Evolutionary conservation across 2,113 vertebrate genomes (phyloP).

Genomic region (Xiphophorus couchianus): DNA sequence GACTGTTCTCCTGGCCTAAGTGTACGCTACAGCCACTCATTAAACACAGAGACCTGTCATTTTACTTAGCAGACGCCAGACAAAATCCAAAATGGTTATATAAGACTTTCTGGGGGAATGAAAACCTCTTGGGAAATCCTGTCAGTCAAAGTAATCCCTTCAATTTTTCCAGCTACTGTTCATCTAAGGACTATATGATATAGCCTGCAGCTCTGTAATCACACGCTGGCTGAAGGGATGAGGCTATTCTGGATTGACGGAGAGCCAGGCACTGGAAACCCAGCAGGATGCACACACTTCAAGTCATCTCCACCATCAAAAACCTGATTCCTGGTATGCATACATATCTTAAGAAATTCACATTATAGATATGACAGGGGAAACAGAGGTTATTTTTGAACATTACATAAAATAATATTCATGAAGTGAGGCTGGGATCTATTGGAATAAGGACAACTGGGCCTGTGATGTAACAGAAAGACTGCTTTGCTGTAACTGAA

Average conservation of each 20-base stretch:
- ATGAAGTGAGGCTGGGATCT: not conserved
- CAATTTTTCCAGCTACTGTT: slow-evolving; percentile 65
- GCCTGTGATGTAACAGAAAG: slow-evolving; percentile 35
- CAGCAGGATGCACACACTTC: slow-evolving; percentile 43
- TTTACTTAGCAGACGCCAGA: slow-evolving; percentile 44
- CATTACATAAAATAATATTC: not conserved
- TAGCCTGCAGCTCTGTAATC: slow-evolving; percentile 59
- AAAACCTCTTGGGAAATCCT: slow-evolving; percentile 49
- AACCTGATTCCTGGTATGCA: not conserved
- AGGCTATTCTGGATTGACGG: slow-evolving; percentile 43
- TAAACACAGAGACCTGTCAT: slow-evolving; percentile 61
- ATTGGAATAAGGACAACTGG: not conserved
- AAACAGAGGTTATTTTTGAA: not conserved
- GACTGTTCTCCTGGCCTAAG: slow-evolving; percentile 50
- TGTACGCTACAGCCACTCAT: slow-evolving; percentile 36
- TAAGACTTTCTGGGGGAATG: slow-evolving; percentile 38
- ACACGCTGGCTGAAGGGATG: slow-evolving; percentile 56
- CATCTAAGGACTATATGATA: slow-evolving; percentile 50
- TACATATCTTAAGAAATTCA: not conserved
- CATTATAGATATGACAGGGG: not conserved
- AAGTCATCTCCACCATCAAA: slow-evolving; percentile 32
- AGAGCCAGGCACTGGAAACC: slow-evolving; percentile 51
- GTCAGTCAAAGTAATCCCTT: slow-evolving; percentile 74
- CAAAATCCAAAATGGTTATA: slow-evolving; percentile 48
- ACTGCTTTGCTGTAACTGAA: slow-evolving; percentile 40